These are phyloP conservation scores for Yasuhikotakia modesta DNA, from an alignment of 2,797 vertebrate genomes.

Conservation along the genomic window DNA sequence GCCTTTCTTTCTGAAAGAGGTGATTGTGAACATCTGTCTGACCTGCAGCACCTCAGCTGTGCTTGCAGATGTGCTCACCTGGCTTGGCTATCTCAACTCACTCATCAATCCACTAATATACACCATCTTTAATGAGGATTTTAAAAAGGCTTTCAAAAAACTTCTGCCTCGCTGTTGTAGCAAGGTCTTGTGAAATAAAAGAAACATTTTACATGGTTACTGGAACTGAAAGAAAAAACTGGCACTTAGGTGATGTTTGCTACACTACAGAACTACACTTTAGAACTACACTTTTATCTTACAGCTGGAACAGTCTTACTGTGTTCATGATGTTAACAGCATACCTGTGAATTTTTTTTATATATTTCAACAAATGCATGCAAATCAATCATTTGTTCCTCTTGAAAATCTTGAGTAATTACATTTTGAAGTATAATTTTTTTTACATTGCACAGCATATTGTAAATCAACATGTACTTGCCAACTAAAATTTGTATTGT, in stretches of 20 bases:
- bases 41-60: constrained; percentile 88
- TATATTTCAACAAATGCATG: not conserved
- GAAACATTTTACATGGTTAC: not conserved
- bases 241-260: no score
- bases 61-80: constrained; percentile 93
- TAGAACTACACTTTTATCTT: not conserved
- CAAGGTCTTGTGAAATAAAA: constrained; percentile 77
- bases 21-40: constrained; percentile 91
- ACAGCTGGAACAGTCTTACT: not conserved
- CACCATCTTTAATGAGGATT: constrained; percentile 98
- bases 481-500: no score
- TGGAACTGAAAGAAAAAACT: not conserved
- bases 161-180: constrained; percentile 82
- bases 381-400: not conserved
- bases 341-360: not conserved
- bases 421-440: no score
- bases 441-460: not conserved
- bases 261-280: not conserved
- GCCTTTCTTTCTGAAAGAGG: constrained; percentile 97
- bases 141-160: constrained; percentile 98
- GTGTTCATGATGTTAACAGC: not conserved
- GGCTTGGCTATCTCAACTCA: constrained; percentile 97
- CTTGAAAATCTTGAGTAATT: not conserved
- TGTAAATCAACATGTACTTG: not conserved
- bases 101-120: constrained; percentile 98